Evolutionary conservation across 2,113 vertebrate species (phyloP).

Genomic region (Boleophthalmus pectinirostris): DNA sequence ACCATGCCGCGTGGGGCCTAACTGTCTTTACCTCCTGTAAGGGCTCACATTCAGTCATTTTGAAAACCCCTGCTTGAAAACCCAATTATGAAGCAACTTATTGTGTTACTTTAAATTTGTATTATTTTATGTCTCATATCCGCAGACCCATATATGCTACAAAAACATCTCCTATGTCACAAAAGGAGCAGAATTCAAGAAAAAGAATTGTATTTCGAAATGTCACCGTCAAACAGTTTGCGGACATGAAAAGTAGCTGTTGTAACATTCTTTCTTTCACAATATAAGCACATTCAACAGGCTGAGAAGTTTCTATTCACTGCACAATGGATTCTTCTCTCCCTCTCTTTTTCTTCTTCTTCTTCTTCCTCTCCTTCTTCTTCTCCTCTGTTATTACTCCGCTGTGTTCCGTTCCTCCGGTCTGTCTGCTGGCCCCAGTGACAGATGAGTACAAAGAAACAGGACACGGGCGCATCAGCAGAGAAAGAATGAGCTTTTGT

Average conservation of each 20-base stretch:
- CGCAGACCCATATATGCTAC: too few species aligned
- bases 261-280: background rate
- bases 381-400: conserved; percentile 52
- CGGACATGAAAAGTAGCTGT: background rate
- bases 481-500: conserved; percentile 40
- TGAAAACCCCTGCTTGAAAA: too few species aligned
- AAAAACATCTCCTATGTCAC: too few species aligned
- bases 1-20: too few species aligned
- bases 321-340: conserved; percentile 30
- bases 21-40: too few species aligned
- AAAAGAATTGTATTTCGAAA: too few species aligned
- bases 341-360: conserved; percentile 18
- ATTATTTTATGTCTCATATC: too few species aligned
- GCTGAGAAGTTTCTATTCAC: conserved; percentile 31
- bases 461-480: conserved; percentile 41
- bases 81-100: too few species aligned
- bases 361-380: conserved; percentile 17
- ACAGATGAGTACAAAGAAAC: conserved; percentile 58
- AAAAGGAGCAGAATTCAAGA: too few species aligned
- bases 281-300: conserved; percentile 19
- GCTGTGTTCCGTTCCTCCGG: conserved; percentile 50
- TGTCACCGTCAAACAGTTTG: background rate
- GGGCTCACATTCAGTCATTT: too few species aligned
- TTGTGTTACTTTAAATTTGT: too few species aligned
- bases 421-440: conserved; percentile 57